Percentiles rank a stretch among this genome's conserved stretches.
These are phyloP conservation scores for Dasyurus viverrinus DNA, from an alignment of 2,113 vertebrate genomes.

Conservation along the genomic window DNA sequence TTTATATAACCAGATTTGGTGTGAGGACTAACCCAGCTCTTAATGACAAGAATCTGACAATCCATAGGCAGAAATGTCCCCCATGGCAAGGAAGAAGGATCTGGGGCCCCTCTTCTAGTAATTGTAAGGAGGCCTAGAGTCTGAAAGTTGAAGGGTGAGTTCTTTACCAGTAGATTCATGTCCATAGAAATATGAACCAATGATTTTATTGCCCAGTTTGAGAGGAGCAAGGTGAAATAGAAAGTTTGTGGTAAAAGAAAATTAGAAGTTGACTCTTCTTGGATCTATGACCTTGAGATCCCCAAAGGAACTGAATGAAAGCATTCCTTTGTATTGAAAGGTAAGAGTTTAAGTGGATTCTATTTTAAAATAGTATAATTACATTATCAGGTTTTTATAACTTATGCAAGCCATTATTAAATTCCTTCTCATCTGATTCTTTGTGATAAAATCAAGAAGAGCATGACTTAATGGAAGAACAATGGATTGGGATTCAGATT, in stretches of 20 bases:
- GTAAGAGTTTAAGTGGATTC: constrained; percentile 60
- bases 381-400: constrained; percentile 39
- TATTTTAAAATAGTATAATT: constrained; percentile 43
- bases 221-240: background rate
- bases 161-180: background rate
- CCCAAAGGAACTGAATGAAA: constrained; percentile 33
- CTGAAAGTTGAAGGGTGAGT: constrained; percentile 42
- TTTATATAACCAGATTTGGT: background rate
- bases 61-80: background rate
- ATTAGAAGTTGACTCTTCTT: constrained; percentile 33
- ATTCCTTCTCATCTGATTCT: constrained; percentile 29
- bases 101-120: background rate
- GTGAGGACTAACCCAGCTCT: background rate
- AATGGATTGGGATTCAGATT: background rate
- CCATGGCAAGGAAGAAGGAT: background rate
- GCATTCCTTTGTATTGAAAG: constrained; percentile 24
- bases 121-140: constrained; percentile 47
- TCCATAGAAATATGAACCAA: constrained; percentile 7
- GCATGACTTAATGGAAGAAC: background rate
- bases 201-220: background rate
- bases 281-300: constrained; percentile 49
- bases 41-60: background rate
- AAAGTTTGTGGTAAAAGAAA: constrained; percentile 30
- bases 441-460: constrained; percentile 25
- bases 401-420: constrained; percentile 44